Percentiles rank a stretch among this genome's conserved stretches.
Evolutionary conservation across 2,797 vertebrate species (phyloP).

Genomic region (Scomberomorus guttatus): DNA sequence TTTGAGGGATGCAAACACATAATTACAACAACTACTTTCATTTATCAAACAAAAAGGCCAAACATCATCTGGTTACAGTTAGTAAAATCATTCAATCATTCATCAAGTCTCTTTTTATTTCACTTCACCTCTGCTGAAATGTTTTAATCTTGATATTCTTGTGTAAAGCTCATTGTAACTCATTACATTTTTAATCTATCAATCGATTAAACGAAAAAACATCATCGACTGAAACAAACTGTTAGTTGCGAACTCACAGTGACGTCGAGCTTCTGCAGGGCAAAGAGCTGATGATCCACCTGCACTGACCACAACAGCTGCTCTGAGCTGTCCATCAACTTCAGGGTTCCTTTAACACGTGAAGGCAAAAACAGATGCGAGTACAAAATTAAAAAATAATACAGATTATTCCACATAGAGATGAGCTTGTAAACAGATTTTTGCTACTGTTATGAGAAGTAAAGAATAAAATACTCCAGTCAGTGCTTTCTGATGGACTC

Average conservation of each 20-base stretch:
- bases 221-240: no score
- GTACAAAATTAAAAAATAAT: not conserved
- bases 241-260: slow-evolving; percentile 87
- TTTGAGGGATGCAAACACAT: no score
- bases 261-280: slow-evolving; percentile 95
- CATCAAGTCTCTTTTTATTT: no score
- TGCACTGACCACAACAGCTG: slow-evolving; percentile 97
- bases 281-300: slow-evolving; percentile 98
- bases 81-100: no score
- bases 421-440: not conserved
- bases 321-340: slow-evolving; percentile 96
- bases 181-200: no score
- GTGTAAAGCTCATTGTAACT: no score
- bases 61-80: no score
- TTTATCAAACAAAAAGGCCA: no score
- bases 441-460: not conserved
- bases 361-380: not conserved
- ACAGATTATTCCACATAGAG: not conserved
- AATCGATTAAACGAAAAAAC: no score
- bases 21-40: not conserved
- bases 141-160: no score
- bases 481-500: not conserved
- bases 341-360: slow-evolving; percentile 89
- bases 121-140: no score
- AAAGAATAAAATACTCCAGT: not conserved